Base-by-base conservation (phyloP, 2,113 vertebrate species). In the Otis tarda region DNA sequence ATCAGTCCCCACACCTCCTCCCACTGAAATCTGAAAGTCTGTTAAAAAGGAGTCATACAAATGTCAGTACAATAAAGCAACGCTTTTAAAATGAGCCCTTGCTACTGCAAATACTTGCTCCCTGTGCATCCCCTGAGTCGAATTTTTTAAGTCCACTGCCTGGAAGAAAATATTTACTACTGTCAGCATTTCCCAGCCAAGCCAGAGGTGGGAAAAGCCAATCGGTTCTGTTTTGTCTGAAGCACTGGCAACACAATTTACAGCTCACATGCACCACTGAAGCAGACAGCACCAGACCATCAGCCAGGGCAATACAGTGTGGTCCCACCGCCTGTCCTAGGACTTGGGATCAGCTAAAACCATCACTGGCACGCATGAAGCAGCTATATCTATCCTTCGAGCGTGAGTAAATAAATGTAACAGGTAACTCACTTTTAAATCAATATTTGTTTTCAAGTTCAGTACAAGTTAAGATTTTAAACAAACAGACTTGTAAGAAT, bases 121-220 rank as follows among this genome's bases (percentile, higher is more conserved):
- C 70, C 60, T 63, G 17, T 27, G 65, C 78, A 68, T 65, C 77
- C 47, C 70, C 61, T 19, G 61, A 82, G 83, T 68, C 20, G 0
- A 7, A 82, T 68, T 68, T 80, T 82, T 87, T 33, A 90, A 76
- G 39, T 53, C 75, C 76, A 68, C 23, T 53, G 86, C 70, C 53
- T 89, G 53, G 33, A 93, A 96, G 49, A 84, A 90, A 90, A 41
- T 69, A 96, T 64, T 92, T 94, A 53, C 88, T 61, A 8, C 55
- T 19, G 21, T 83, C 92, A 94, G 90, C n/a, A 60, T 37, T 89
- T 89, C 77, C 61, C 79, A 69, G 61, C 25, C 73, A 78, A 89
- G 41, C 18, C 45, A 69, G 76, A 91, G 35, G 73, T 82, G 83
- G 80, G 73, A 64, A 95, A 91, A 92, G 41, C 52, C 70, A 76